Evolutionary conservation across 2,113 vertebrate genomes (phyloP).

Genomic region (Vidua chalybeata): DNA sequence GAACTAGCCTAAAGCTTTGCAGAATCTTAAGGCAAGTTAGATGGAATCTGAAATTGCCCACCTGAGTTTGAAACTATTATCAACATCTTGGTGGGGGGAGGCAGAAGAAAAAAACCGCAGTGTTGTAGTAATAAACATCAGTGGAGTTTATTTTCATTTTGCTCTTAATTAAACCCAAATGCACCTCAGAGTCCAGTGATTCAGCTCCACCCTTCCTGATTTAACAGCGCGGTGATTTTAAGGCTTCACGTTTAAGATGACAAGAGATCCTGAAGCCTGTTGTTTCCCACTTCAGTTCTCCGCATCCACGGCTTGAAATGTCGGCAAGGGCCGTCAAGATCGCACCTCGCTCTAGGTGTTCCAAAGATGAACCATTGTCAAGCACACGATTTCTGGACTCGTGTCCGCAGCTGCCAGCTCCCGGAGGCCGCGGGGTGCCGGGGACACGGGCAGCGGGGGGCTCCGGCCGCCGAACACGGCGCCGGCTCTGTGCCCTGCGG

Average conservation of each 20-base stretch:
- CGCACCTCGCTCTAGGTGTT: fast-evolving
- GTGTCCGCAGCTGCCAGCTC: background rate
- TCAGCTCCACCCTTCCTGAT: background rate
- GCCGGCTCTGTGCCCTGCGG: fast-evolving
- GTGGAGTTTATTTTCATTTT: background rate
- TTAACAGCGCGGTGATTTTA: background rate
- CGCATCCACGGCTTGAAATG: fast-evolving
- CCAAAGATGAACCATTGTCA: fast-evolving
- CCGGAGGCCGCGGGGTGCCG: fast-evolving
- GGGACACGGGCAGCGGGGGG: too few species aligned
- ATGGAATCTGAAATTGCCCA: background rate
- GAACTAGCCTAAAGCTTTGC: background rate
- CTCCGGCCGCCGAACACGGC: background rate
- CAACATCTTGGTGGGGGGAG: fast-evolving
- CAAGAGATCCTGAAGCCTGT: fast-evolving
- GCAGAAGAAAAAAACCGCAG: fast-evolving
- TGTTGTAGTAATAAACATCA: background rate
- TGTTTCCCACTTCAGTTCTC: background rate
- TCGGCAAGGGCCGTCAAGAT: fast-evolving
- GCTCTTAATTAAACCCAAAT: background rate
- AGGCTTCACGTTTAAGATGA: background rate
- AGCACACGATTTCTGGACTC: fast-evolving
- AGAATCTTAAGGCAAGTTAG: background rate
- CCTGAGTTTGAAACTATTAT: background rate
- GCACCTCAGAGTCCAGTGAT: background rate